phyloP scores from a whole-genome alignment of 2,888 invertebrate genomes.

The Oxyscelio sp. region DNA sequence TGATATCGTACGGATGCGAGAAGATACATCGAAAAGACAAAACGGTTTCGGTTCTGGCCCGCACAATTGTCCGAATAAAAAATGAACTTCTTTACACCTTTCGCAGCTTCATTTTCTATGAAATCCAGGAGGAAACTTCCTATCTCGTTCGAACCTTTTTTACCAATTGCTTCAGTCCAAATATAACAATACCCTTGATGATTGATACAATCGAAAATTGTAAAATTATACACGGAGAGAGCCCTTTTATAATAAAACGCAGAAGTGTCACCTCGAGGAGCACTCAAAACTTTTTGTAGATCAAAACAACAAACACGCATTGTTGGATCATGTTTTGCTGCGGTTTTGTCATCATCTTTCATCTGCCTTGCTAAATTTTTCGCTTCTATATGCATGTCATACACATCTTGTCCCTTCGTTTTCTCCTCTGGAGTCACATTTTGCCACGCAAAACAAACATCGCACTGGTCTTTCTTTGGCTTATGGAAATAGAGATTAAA shows the following conservation, averaged over 20 bases:
- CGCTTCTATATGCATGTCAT: constrained; percentile 75
- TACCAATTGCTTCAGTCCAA: constrained; percentile 78
- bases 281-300: constrained; percentile 14
- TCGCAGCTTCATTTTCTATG: constrained; percentile 37
- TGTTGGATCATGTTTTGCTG: constrained; percentile 31
- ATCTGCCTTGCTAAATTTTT: constrained; percentile 70
- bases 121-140: constrained; percentile 71
- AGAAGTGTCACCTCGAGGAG: constrained; percentile 39
- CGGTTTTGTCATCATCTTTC: constrained; percentile 77
- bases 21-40: constrained; percentile 77
- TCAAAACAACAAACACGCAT: constrained; percentile 28
- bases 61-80: constrained; percentile 81
- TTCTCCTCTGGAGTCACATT: too few relatives aligned
- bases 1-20: constrained; percentile 71
- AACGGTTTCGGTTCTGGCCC: constrained; percentile 80
- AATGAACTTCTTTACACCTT: constrained; percentile 73
- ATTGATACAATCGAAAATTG: constrained; percentile 60
- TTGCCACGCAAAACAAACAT: too few relatives aligned
- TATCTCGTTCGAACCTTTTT: constrained; percentile 78
- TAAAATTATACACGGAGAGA: constrained; percentile 73
- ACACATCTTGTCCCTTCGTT: constrained; percentile 30
- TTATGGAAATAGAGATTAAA: too few relatives aligned
- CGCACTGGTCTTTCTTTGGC: too few relatives aligned
- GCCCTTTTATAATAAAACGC: constrained; percentile 69
- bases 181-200: constrained; percentile 77